Base-by-base conservation (phyloP, 1,140 invertebrate species). In the Penaeus chinensis region DNA sequence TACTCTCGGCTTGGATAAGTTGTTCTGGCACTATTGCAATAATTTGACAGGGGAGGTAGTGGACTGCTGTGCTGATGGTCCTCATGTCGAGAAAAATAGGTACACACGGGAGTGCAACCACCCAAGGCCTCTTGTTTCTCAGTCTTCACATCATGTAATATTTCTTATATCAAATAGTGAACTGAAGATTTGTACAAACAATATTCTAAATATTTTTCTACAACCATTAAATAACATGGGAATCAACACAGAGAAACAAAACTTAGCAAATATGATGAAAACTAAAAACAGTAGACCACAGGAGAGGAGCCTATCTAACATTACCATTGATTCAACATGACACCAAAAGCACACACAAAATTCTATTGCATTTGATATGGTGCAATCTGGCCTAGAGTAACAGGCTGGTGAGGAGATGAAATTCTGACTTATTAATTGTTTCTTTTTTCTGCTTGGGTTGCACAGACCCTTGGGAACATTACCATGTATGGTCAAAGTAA, bases 291-390 rank as follows among this genome's bases (percentile, higher is more conserved):
- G 20, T 32, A 63, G 22, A 82, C 19, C 16, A 82, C 69, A n/a
- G 32, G 69, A 7, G 16, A 24, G 24, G 18, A 76, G 42, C 61
- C 69, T 42, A 32, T 77, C 22, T 60, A 63, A 27, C 83, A 85
- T 42, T 32, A 63, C 27, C 83, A 85, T 77, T 61, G 61, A 32
- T 47, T 85, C 74, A 85, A 61, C 22, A 78, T 85, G 84, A 66
- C 84, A 78, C 84, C 84, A 85, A 85, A 62, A 85, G 76, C 74
- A 78, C 84, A 78, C 84, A 85, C 84, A 85, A 85, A 63, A 42
- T 85, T 78, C 84, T 85, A 85, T 85, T 77, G 84, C 84, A 79
- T 77, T 42, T 42, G 63, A 66, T 42, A 37, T 7, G 37, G 81
- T 82, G 81, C 81, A 69, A 27, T 65, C 66, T 66, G 81, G 81